Percentiles rank a stretch among this genome's conserved stretches.
Evolutionary conservation across 2,797 vertebrate species (phyloP).

Genomic region (Brachyalestes nurse): DNA sequence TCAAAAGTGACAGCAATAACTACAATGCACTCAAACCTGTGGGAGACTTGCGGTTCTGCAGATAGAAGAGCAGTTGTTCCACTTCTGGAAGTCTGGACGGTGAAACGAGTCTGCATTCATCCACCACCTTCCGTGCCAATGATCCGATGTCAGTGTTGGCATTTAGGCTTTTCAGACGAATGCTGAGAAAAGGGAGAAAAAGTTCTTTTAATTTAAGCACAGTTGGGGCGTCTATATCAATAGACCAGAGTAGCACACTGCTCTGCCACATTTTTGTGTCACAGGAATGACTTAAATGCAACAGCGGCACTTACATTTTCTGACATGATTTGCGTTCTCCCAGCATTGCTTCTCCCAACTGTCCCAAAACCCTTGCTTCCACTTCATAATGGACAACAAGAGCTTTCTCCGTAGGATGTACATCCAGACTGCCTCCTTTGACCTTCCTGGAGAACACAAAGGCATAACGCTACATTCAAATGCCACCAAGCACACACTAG

Average conservation of each 20-base stretch:
- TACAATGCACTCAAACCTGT: slow-evolving; percentile 66
- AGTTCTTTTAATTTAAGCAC: not conserved
- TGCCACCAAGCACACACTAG: not conserved
- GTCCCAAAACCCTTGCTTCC: slow-evolving; percentile 90
- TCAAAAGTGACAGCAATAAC: slow-evolving; percentile 29
- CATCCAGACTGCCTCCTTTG: slow-evolving; percentile 90
- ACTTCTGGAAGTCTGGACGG: slow-evolving; percentile 88
- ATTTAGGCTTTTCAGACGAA: slow-evolving; percentile 91
- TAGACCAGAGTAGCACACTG: too few relatives aligned
- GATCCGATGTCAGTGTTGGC: slow-evolving; percentile 87
- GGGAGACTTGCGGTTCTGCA: slow-evolving; percentile 89
- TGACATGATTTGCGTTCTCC: slow-evolving; percentile 93
- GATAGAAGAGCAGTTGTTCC: slow-evolving; percentile 91
- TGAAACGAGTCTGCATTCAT: slow-evolving; percentile 93
- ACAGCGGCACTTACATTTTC: slow-evolving; percentile 85
- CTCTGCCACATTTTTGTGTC: too few relatives aligned
- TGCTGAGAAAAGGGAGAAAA: slow-evolving; percentile 71
- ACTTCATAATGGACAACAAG: slow-evolving; percentile 95
- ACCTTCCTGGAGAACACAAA: slow-evolving; percentile 79
- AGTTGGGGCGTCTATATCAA: not conserved
- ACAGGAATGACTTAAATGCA: not conserved
- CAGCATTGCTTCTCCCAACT: slow-evolving; percentile 85
- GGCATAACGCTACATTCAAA: not conserved
- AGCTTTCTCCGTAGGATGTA: slow-evolving; percentile 92
- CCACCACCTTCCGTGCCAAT: slow-evolving; percentile 90